phyloP scores from a whole-genome alignment of 1,140 invertebrate species.

The Cyphomyrmex costatus region DNA sequence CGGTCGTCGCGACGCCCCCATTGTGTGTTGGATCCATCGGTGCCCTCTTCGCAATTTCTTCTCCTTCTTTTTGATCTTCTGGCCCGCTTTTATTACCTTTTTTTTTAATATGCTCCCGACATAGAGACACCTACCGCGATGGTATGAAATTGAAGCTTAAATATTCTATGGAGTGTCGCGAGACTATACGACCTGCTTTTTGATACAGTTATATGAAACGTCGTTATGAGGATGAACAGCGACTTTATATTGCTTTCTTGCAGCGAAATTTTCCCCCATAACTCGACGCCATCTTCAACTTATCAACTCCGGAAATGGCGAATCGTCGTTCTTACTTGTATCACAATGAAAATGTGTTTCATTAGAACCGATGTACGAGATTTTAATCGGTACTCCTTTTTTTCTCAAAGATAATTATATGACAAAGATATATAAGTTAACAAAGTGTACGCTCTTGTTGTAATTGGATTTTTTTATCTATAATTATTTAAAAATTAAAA shows the following conservation, averaged over 20 bases:
- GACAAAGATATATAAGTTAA: neutral
- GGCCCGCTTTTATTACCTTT: constrained; percentile 82
- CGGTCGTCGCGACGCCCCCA: constrained; percentile 54
- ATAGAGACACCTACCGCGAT: constrained; percentile 72
- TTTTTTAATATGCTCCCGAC: constrained; percentile 74
- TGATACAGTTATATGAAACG: constrained; percentile 81
- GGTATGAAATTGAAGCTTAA: constrained; percentile 87
- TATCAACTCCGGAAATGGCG: constrained; percentile 74
- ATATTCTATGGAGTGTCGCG: constrained; percentile 86
- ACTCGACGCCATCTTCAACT: constrained; percentile 78
- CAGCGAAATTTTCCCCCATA: constrained; percentile 64
- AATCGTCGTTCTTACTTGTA: neutral
- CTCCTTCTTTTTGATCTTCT: constrained; percentile 63
- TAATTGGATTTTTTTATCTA: neutral
- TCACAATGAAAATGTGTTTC: neutral
- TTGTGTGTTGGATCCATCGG: constrained; percentile 77
- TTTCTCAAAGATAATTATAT: neutral
- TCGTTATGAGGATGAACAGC: constrained; percentile 77
- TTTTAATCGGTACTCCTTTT: constrained; percentile 4
- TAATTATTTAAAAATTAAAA: constrained; percentile 23
- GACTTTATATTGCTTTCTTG: constrained; percentile 76
- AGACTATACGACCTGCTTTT: constrained; percentile 65
- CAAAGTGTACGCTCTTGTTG: neutral
- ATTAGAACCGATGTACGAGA: neutral
- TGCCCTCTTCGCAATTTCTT: constrained; percentile 81